phyloP scores from a whole-genome alignment of 2,113 vertebrate genomes.

The Baryphthengus martii region DNA sequence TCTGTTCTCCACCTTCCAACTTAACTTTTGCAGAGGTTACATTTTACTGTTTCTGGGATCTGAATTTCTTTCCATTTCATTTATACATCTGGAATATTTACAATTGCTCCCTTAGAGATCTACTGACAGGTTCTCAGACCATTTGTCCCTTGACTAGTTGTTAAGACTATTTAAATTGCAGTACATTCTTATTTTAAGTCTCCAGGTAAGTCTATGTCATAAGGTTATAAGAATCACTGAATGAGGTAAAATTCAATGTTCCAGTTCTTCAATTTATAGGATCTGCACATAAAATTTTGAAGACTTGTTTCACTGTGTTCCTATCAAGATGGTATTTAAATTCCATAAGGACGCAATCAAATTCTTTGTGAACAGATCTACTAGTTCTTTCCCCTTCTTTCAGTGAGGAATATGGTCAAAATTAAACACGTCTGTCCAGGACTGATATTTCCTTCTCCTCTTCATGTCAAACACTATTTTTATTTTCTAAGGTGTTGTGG shows the following conservation, averaged over 20 bases:
- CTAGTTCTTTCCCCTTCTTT: background rate
- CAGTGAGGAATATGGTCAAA: background rate
- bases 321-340: background rate
- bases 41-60: background rate
- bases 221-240: constrained; percentile 9
- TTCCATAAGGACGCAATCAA: background rate
- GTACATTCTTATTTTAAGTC: constrained; percentile 33
- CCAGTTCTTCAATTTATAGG: background rate
- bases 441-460: background rate
- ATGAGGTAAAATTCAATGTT: constrained; percentile 18
- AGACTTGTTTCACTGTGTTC: background rate
- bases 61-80: background rate
- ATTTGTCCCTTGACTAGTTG: background rate
- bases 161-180: constrained; percentile 20
- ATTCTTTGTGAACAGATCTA: background rate
- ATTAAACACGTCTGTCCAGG: background rate
- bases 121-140: background rate
- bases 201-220: background rate
- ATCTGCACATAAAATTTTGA: background rate
- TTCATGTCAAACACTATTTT: background rate
- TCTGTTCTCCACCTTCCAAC: background rate
- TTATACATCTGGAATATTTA: constrained; percentile 25
- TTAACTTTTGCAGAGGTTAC: background rate
- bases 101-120: constrained; percentile 18
- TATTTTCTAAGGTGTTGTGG: background rate